Base-by-base conservation (phyloP, 1,140 invertebrate species). In the Heliconius hermathena region DNA sequence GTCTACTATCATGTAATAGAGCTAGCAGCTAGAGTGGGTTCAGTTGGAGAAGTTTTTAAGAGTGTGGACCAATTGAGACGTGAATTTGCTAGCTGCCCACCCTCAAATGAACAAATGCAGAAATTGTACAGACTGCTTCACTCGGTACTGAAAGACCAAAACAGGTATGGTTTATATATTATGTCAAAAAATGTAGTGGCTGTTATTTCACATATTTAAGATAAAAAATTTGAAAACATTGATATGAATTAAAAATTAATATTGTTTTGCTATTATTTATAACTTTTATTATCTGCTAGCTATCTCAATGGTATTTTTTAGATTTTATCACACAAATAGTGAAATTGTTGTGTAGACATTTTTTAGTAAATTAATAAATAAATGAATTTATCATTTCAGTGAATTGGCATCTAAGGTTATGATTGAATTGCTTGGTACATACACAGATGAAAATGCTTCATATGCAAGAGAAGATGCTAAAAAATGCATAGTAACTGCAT, bases 391-490 rank as follows among this genome's bases (percentile, higher is more conserved):
- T 22, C 6, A 81, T 94, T 95, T 36, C 90, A 98, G 98, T 94
- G 98, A 99, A 91, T 95, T 98, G 87, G 98, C 98, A 38, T 97
- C 98, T 36, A 98, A 98, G 94, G 98, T 99, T 1, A 99, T 99
- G 98, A 97, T 99, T 81, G 98, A 99, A 93, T 95, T 99, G 6
- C 92, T 99, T 49, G 97, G 98, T 18, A 99, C 99, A 1, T 99
- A 99, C 90, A 99, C 98, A 72, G 97, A 98, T 79, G 98, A 99
- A 88, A 99, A 99, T 95, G 99, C 99, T 3, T 98, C 98, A 54
- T 98, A 99, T 85, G 99, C 99, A 0, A 96, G 98, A 85, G 98
- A 99, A 95, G 99, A 99, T 96, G 99, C 99, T 9, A 98, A 99
- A 88, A 97, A 98, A 87, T 99, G 99, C 93, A 99, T 99, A 91